Conservation (phyloP, 2,888 invertebrate genomes). For the Cheiracanthium punctorium region DNA sequence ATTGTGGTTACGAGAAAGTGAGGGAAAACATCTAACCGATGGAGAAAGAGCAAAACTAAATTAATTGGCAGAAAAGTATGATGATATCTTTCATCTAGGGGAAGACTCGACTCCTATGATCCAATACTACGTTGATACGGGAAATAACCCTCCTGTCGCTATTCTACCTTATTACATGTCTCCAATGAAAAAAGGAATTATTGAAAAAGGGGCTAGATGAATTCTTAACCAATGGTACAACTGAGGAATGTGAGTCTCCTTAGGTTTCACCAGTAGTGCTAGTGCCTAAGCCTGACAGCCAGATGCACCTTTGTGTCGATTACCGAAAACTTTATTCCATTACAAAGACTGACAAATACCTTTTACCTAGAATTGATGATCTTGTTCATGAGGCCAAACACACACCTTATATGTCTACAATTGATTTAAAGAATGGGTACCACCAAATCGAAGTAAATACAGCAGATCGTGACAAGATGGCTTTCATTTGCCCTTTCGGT, state of each 20-base stretch:
- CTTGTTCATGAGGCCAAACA: constrained; percentile 2
- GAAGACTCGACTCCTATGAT: not conserved
- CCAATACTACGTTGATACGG: not conserved
- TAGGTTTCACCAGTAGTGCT: constrained; percentile 6
- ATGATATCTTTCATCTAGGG: not conserved
- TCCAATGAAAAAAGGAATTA: not conserved
- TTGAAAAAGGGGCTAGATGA: constrained; percentile 1
- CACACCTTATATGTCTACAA: not conserved
- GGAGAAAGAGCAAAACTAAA: not conserved
- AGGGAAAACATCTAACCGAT: not conserved
- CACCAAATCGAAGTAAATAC: constrained; percentile 28
- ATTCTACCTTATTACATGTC: not conserved
- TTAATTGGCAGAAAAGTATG: not conserved
- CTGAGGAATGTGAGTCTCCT: constrained; percentile 16
- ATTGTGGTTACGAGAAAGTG: not conserved
- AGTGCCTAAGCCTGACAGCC: not conserved
- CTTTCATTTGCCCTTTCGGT: constrained; percentile 42
- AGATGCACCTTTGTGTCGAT: not conserved
- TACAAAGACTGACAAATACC: constrained; percentile 3
- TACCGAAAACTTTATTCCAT: constrained; percentile 12
- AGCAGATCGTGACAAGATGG: constrained; percentile 13
- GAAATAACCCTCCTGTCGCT: not conserved
- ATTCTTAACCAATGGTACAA: not conserved
- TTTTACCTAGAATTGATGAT: not conserved
- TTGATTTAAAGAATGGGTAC: constrained; percentile 2